phyloP scores from a whole-genome alignment of 1,140 invertebrate species.

The Leptinotarsa undecemlineata region DNA sequence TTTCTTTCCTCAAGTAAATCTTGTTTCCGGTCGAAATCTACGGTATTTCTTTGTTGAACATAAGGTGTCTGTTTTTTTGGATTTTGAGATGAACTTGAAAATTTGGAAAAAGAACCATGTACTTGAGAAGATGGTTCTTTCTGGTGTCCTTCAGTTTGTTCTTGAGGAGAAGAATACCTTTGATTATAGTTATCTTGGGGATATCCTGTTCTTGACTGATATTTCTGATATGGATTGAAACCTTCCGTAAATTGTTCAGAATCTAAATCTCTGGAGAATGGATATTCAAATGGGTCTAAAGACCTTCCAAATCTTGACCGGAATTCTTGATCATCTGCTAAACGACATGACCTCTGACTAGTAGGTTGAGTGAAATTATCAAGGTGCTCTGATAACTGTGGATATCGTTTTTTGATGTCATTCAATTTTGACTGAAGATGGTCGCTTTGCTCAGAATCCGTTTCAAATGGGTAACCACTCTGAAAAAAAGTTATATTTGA shows the following conservation, averaged over 20 bases:
- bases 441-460: slow-evolving; percentile 59
- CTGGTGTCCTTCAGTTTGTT: background rate
- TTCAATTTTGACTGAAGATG: slow-evolving; percentile 62
- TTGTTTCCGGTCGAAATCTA: slow-evolving; percentile 74
- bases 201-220: background rate
- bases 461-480: slow-evolving; percentile 70
- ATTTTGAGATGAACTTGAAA: slow-evolving; percentile 20
- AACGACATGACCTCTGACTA: slow-evolving; percentile 41
- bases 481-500: slow-evolving; percentile 51
- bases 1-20: slow-evolving; percentile 61
- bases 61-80: slow-evolving; percentile 52
- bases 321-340: slow-evolving; percentile 41
- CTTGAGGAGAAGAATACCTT: background rate
- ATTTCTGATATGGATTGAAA: background rate
- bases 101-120: slow-evolving; percentile 13
- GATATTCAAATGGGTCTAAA: slow-evolving; percentile 53
- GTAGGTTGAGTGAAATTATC: slow-evolving; percentile 55
- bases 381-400: slow-evolving; percentile 66
- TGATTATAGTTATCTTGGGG: slow-evolving; percentile 1
- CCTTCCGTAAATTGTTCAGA: slow-evolving; percentile 51
- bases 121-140: slow-evolving; percentile 44
- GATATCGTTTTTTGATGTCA: slow-evolving; percentile 63
- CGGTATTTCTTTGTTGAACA: slow-evolving; percentile 74
- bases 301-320: slow-evolving; percentile 47
- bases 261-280: slow-evolving; percentile 51